A percentile compares a stretch with the other conserved stretches of the same genome.
These are phyloP conservation scores for Eristalis pertinax DNA, from an alignment of 2,888 invertebrate genomes.

Conservation along the genomic window DNA sequence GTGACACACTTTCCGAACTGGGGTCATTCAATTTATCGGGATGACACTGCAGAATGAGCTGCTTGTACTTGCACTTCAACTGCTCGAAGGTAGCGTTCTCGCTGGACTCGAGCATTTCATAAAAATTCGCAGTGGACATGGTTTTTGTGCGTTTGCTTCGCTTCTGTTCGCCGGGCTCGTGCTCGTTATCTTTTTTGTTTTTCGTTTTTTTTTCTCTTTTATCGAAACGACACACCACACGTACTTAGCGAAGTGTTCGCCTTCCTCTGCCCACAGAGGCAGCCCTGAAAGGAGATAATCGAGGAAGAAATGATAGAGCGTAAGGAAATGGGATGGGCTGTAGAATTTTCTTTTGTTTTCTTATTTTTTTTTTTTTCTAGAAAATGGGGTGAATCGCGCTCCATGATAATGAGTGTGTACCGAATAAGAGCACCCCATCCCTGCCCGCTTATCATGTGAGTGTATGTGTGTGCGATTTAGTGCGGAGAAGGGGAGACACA, in stretches of 20 bases:
- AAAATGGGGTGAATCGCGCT: conserved; percentile 47
- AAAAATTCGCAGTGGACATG: conserved; percentile 74
- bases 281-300: conserved; percentile 71
- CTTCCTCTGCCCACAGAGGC: conserved; percentile 33
- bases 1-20: conserved; percentile 39
- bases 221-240: conserved; percentile 25
- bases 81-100: conserved; percentile 77
- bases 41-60: conserved; percentile 80
- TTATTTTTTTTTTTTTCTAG: conserved; percentile 24
- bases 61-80: conserved; percentile 79
- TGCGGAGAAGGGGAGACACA: background rate
- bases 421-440: conserved; percentile 22
- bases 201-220: conserved; percentile 26
- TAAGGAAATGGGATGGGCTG: conserved; percentile 69
- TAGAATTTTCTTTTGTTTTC: conserved; percentile 23
- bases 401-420: background rate
- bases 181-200: conserved; percentile 10
- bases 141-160: conserved; percentile 1
- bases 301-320: conserved; percentile 67
- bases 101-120: conserved; percentile 77
- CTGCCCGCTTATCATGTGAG: background rate
- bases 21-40: conserved; percentile 78
- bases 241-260: conserved; percentile 16
- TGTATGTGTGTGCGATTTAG: background rate
- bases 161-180: conserved; percentile 28